Evolutionary conservation across 35 echinoderm and acorn worm species (phyloP), one percentile per base, ranked within the genome.

Genomic region (Patiria miniata): DNA sequence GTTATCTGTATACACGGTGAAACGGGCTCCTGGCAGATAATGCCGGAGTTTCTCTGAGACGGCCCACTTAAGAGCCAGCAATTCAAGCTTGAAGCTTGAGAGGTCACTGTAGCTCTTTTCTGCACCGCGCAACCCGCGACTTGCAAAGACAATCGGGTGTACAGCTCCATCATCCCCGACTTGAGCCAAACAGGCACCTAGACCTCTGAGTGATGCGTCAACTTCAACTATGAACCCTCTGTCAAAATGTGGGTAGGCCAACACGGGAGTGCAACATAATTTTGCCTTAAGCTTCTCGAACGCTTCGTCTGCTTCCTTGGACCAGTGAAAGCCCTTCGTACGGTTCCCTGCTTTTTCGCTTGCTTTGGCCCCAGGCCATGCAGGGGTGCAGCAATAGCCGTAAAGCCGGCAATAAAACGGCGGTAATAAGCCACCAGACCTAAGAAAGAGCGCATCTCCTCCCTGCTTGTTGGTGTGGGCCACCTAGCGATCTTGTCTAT

Each of bases 41-140:
- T 37, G 36, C 22, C 39, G n/a, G 37, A 90, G 84, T 44, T 90
- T 90, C 26, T 90, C 88, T 36, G 88, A 38, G 2, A 90, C 88
- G 21, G 88, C 81, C 60, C 88, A 90, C 47, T 90, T 85, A 9
- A 92, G 59, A 1, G 39, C 83, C 32, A 87, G 44, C 15, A 87
- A 34, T 47, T 92, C 83, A 4, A 92, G 23, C 51, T 93, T 93
- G 61, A 87, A 82, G 56, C 81, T 87, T 15, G 85, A 87, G 42
- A 77, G 81, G 52, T 93, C 61, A 19, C 30, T 22, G 52, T 87
- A 82, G 38, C 82, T 81, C 40, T 50, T 21, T 59, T 93, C 91
- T 58, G 85, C 59, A 17, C 77, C 52, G 8, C 47, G 18, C 40
- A 91, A 42, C 7, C 81, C 61, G n/a, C 81, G 0, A 59, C 89